Conservation (phyloP, 2,113 vertebrate species). For the Lepidothrix coronata region DNA sequence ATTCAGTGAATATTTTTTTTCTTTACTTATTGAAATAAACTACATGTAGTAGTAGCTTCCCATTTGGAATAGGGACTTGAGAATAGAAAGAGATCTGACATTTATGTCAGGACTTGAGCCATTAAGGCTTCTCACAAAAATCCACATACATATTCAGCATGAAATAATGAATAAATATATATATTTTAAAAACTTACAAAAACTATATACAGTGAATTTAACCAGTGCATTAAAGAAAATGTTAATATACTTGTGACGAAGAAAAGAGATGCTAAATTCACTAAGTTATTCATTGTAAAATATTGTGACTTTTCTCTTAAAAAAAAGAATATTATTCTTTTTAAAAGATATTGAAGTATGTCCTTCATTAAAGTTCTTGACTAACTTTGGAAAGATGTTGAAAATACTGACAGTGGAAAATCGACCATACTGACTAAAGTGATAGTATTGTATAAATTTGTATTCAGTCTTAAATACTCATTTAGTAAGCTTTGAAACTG, state of each 20-base stretch:
- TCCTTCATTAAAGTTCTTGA: neutral
- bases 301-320: neutral
- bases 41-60: neutral
- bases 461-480: neutral
- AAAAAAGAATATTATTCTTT: neutral
- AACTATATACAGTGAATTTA: neutral
- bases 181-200: neutral
- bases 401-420: neutral
- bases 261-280: neutral
- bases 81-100: neutral
- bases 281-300: neutral
- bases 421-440: neutral
- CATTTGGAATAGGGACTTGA: neutral
- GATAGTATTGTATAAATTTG: neutral
- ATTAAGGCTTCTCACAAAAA: neutral
- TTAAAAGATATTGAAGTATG: neutral
- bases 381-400: neutral
- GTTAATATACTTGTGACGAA: neutral
- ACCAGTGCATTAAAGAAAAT: neutral
- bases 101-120: neutral
- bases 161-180: neutral
- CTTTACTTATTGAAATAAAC: neutral
- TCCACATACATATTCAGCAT: neutral
- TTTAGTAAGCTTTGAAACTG: neutral
- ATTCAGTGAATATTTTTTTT: neutral